phyloP scores from a whole-genome alignment of 64 coral and sea anemone genomes.

The Dendrophyllia cribrosa region DNA sequence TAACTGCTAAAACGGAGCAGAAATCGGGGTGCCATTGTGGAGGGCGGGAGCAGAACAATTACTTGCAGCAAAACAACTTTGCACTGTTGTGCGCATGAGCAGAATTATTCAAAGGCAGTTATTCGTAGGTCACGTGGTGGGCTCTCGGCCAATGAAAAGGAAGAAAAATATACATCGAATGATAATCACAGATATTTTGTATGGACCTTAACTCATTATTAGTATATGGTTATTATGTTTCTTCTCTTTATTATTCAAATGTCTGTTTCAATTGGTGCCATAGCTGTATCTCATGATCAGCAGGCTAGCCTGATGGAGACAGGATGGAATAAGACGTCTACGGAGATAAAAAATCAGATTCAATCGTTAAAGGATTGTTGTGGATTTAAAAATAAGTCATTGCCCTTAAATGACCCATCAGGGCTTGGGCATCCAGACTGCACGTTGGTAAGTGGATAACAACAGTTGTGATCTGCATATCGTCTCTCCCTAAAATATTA shows the following conservation, averaged over 20 bases:
- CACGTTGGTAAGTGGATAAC: constrained; percentile 36
- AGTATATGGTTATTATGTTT: constrained; percentile 96
- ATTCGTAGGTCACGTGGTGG: no score
- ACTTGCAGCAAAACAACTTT: no score
- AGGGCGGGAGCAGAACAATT: no score
- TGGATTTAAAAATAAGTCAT: constrained; percentile 73
- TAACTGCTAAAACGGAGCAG: no score
- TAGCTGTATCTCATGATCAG: constrained; percentile 80
- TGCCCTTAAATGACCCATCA: neutral
- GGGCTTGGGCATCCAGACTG: constrained; percentile 70
- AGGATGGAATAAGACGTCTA: constrained; percentile 80
- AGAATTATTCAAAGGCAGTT: no score
- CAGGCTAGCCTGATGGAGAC: constrained; percentile 80
- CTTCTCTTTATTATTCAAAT: constrained; percentile 93
- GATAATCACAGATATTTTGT: neutral
- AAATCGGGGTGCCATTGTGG: no score
- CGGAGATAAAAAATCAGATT: constrained; percentile 66
- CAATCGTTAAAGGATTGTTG: constrained; percentile 81
- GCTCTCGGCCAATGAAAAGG: no score
- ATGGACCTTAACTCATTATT: constrained; percentile 54
- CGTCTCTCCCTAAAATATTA: no score
- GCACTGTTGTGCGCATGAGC: no score
- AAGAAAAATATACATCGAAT: no score
- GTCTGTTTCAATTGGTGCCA: constrained; percentile 92
- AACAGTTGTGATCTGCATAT: neutral